Conservation (phyloP, 1,140 invertebrate species). For the Heliothis subflexa region DNA sequence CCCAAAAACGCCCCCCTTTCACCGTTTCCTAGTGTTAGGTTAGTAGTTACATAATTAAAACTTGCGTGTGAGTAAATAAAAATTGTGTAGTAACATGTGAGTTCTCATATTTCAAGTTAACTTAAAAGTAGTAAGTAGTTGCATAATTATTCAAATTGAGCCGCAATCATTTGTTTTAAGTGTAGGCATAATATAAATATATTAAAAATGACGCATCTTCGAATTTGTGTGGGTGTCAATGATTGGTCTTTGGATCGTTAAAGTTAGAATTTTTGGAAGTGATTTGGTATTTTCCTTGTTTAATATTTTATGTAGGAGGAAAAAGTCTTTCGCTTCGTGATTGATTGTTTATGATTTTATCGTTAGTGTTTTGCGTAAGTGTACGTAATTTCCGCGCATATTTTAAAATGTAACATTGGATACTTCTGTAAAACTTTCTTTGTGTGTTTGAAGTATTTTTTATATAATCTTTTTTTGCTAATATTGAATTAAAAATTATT, state of each 20-base stretch:
- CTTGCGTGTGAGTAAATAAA: not conserved
- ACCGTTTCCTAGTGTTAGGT: too few species aligned
- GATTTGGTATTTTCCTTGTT: constrained; percentile 12
- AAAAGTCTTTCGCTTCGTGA: constrained; percentile 6
- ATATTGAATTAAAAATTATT: too few species aligned
- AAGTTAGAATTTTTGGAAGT: constrained; percentile 17
- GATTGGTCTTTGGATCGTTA: not conserved
- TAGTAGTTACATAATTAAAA: not conserved
- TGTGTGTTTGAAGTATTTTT: not conserved
- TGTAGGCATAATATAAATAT: constrained; percentile 5
- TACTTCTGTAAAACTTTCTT: not conserved
- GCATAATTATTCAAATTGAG: constrained; percentile 3
- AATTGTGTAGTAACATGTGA: not conserved
- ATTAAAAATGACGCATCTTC: not conserved
- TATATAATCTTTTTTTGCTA: too few species aligned
- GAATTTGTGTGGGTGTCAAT: not conserved
- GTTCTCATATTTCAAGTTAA: not conserved
- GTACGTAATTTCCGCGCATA: not conserved
- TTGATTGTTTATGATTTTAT: constrained; percentile 12
- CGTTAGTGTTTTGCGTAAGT: not conserved
- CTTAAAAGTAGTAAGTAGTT: not conserved
- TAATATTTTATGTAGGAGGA: not conserved
- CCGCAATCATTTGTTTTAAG: not conserved
- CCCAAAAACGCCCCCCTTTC: too few species aligned
- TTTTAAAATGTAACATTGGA: not conserved